Base-by-base conservation (phyloP, 1,140 invertebrate genomes). In the Cyclina sinensis region DNA sequence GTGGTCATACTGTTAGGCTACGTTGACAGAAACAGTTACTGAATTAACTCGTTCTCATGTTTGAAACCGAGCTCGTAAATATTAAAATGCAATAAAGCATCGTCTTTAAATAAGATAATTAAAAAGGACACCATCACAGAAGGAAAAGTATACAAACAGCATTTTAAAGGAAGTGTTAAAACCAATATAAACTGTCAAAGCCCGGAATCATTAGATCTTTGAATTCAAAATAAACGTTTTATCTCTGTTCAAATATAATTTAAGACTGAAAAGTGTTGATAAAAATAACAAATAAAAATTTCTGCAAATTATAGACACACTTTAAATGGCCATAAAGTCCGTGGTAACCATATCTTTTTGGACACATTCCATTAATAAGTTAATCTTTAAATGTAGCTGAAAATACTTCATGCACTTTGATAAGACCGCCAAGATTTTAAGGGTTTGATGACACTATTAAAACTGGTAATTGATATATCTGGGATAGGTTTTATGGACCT, bases 221-320 rank as follows among this genome's bases (percentile, higher is more conserved):
- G 35, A 51, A 78, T 51, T 78, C 48, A 51, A 51, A 35, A 30
- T 78, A 78, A 78, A 78, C 74, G 74, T 78, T 78, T 78, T 78
- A 78, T 78, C 74, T 78, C 46, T 78, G 48, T 43, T 35, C 35
- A 82, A 82, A 82, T 82, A 82, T 82, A 82, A 68, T 82, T 82
- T 65, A 82, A 46, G 57, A 68, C 80, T 59, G 24, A 43, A 68
- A 82, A 35, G 80, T 82, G 80, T 82, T 82, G 80, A 82, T 82
- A 82, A 82, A 82, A 82, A 39, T 82, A 82, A 82, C 57, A 82
- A 82, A 82, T 82, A 68, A 82, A 82, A 82, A 43, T 43, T 54
- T 79, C 59, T 48, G 59, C 80, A 82, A 82, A 82, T 82, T 82
- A 82, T 68, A 68, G 80, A 51, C 39, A 65, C 57, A 30, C 27